Evolutionary conservation across 2,888 invertebrate genomes (phyloP).

Genomic region (Schrankia costaestrigalis): DNA sequence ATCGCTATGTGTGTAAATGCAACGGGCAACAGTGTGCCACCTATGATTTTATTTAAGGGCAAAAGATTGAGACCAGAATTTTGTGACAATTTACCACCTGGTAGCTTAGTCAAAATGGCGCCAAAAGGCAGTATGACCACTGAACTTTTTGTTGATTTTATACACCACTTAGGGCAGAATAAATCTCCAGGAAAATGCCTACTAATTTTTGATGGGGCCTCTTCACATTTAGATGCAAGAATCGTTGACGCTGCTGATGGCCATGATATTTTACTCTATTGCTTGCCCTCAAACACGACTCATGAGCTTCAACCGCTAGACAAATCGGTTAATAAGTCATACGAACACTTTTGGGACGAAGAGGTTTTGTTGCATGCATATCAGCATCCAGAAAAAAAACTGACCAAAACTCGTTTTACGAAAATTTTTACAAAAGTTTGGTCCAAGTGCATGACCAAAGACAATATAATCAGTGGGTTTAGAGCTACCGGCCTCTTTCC

Average conservation of each 20-base stretch:
- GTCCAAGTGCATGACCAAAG: conserved; percentile 29
- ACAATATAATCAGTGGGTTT: conserved; percentile 20
- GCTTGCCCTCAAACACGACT: conserved; percentile 47
- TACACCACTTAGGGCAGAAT: conserved; percentile 15
- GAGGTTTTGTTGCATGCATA: conserved; percentile 39
- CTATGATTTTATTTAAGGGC: conserved; percentile 1
- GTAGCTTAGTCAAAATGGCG: conserved; percentile 10
- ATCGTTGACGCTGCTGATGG: conserved; percentile 1
- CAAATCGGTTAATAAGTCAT: conserved; percentile 27
- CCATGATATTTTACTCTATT: conserved; percentile 26
- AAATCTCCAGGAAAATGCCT: conserved; percentile 19
- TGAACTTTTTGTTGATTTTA: conserved; percentile 8
- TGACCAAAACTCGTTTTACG: conserved; percentile 39
- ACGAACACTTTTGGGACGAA: conserved; percentile 45
- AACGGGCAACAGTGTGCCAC: neutral
- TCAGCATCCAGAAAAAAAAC: conserved; percentile 28
- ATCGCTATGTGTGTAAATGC: conserved; percentile 2
- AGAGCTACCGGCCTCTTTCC: conserved; percentile 19
- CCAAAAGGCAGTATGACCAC: conserved; percentile 12
- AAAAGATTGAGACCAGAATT: conserved; percentile 3
- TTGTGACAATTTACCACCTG: conserved; percentile 7
- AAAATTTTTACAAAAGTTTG: conserved; percentile 25
- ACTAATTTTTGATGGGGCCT: conserved; percentile 12
- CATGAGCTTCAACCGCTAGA: conserved; percentile 48
- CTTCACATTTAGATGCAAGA: conserved; percentile 2